Evolutionary conservation across 2,888 invertebrate genomes (phyloP).

Genomic region (Nemurella pictetii): DNA sequence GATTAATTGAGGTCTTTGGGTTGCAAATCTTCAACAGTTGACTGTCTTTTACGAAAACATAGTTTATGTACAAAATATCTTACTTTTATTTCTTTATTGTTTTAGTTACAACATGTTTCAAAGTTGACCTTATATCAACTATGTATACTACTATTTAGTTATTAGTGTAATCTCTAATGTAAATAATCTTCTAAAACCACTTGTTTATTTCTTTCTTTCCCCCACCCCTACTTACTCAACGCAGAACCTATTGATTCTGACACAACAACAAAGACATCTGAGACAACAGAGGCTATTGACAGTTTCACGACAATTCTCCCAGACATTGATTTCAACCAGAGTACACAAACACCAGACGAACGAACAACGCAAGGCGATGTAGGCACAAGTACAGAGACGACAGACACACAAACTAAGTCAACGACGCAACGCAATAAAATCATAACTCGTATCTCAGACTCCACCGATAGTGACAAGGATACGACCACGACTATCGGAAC

Average conservation of each 20-base stretch:
- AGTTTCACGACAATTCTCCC: slow-evolving; percentile 24
- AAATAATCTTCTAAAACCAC: slow-evolving; percentile 18
- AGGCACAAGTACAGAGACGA: slow-evolving; percentile 36
- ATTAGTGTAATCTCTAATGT: slow-evolving; percentile 6
- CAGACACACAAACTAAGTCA: slow-evolving; percentile 27
- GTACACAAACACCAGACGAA: slow-evolving; percentile 41
- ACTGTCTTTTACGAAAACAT: not conserved
- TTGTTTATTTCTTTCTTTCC: slow-evolving; percentile 4
- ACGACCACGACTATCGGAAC: slow-evolving; percentile 34
- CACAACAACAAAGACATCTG: slow-evolving; percentile 37
- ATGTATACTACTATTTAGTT: not conserved
- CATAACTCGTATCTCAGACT: not conserved
- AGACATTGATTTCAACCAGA: slow-evolving; percentile 23
- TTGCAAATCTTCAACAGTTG: not conserved
- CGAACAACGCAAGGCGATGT: slow-evolving; percentile 42
- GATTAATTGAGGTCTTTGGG: not conserved
- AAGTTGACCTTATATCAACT: not conserved
- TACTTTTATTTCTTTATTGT: not conserved
- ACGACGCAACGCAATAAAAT: not conserved
- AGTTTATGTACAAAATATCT: not conserved
- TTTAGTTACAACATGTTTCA: not conserved
- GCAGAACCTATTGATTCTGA: slow-evolving; percentile 33
- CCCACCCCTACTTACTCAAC: slow-evolving; percentile 27
- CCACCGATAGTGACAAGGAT: not conserved
- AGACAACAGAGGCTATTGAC: slow-evolving; percentile 12